Base-by-base conservation (phyloP, 2,113 vertebrate species). In the Tragelaphus buxtoni region DNA sequence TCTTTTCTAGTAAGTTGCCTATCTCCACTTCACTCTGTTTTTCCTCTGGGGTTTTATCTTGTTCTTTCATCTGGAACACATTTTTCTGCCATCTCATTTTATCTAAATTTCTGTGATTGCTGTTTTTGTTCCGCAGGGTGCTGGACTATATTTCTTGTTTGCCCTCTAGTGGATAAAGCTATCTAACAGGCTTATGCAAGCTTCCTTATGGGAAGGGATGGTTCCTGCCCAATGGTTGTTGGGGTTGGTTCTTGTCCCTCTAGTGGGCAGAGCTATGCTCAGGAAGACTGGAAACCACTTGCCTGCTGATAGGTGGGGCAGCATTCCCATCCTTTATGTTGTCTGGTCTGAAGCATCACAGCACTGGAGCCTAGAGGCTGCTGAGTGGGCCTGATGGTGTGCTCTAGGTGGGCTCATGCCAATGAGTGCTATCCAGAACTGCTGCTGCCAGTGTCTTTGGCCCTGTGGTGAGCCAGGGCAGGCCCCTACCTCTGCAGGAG, bases 381-480 rank as follows among this genome's bases (percentile, higher is more conserved):
- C 47, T 30, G 28, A 32, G 28, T 1, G 0, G 4, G 16, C 28
- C 17, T 49, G 17, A 11, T 32, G 45, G 4, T 47, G 9, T 3
- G 2, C 28, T 49, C 45, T 0, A 18, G 26, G 26, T 30, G 28
- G 42, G 26, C 28, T 77, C 45, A 77, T 17, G 14, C 13, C 14
- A 18, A 10, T 11, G 28, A 9, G 1, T 11, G 28, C 45, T 49
- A 18, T 47, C 2, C 28, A 79, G 76, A 49, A 79, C 16, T 79
- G 28, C 45, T 32, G 45, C 76, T 79, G 45, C 28, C 28, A 32
- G 9, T 20, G 16, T 30, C 45, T 79, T 79, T 32, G 76, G 18
- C 45, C 16, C 28, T 0, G 0, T 18, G 1, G 45, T 79, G 8
- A 79, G 45, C 16, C 45, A 49, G 1, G 18, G 8, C 16, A 79